Conservation (phyloP, 2,797 vertebrate genomes). For the Propithecus perrieri region DNA sequence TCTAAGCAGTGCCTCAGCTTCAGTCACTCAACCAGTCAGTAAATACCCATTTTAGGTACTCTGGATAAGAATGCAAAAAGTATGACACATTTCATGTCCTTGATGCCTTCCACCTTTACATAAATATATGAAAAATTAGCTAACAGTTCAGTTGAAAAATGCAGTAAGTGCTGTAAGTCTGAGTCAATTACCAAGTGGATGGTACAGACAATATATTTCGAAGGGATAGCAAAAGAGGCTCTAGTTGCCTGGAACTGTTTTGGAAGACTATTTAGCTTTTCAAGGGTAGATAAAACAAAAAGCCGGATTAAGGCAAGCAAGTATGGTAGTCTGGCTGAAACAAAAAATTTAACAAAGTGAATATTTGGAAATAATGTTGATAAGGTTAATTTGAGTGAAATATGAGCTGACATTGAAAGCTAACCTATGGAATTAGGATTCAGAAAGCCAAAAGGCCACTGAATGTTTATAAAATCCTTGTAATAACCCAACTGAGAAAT, state of each 20-base stretch:
- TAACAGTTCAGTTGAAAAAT: background rate
- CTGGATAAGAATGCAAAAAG: background rate
- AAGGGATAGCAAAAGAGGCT: background rate
- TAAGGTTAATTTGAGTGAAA: background rate
- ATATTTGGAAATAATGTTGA: background rate
- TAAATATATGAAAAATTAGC: background rate
- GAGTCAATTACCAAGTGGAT: background rate
- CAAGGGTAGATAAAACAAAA: background rate
- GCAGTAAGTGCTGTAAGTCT: background rate
- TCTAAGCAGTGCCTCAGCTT: background rate
- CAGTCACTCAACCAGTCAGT: background rate
- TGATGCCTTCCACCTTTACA: background rate
- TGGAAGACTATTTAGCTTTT: background rate
- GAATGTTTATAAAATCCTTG: background rate
- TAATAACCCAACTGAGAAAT: background rate
- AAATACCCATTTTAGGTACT: background rate
- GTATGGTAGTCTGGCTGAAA: background rate
- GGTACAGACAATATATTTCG: background rate
- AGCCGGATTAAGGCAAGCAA: background rate
- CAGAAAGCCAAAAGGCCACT: background rate
- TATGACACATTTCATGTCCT: background rate
- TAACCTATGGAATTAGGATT: background rate
- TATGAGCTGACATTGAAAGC: background rate
- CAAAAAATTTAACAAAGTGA: background rate
- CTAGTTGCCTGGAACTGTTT: background rate